Percentiles rank a stretch among this genome's conserved stretches.
Conservation (phyloP, 2,113 vertebrate species). For the Muntiacus reevesi region DNA sequence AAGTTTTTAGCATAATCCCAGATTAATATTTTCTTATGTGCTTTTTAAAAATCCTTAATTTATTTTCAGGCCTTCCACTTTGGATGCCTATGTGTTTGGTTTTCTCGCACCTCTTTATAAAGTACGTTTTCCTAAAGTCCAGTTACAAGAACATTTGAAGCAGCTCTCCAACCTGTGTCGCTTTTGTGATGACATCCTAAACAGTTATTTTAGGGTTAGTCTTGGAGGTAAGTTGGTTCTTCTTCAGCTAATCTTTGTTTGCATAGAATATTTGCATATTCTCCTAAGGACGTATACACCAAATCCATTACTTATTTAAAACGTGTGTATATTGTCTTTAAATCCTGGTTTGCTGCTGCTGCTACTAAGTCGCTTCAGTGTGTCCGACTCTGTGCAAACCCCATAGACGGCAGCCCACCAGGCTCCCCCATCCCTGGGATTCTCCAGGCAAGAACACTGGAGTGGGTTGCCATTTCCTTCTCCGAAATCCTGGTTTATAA, state of each 20-base stretch:
- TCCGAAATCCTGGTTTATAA: not conserved
- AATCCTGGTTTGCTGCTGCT: not conserved
- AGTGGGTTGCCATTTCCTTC: not conserved
- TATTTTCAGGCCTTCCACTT: slow-evolving; percentile 89
- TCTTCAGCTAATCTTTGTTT: slow-evolving; percentile 14
- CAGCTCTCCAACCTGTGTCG: slow-evolving; percentile 92
- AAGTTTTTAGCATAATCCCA: not conserved
- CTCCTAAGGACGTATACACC: not conserved
- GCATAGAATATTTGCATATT: not conserved
- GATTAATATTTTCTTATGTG: not conserved
- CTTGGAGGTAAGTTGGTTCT: slow-evolving; percentile 81
- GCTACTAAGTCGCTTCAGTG: accelerated
- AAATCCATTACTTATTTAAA: not conserved
- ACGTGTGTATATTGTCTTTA: not conserved
- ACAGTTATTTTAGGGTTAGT: slow-evolving; percentile 86
- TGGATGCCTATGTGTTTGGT: slow-evolving; percentile 97
- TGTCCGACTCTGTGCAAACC: not conserved
- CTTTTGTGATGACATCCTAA: slow-evolving; percentile 94
- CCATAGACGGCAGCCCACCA: not conserved
- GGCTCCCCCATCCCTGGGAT: not conserved
- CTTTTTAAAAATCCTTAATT: not conserved
- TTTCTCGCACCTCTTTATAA: slow-evolving; percentile 94
- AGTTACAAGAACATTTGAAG: slow-evolving; percentile 92
- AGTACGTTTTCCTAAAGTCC: slow-evolving; percentile 90
- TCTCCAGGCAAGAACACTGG: not conserved